These are phyloP conservation scores for Astropecten irregularis DNA, from an alignment of 53 echinoderm and acorn worm genomes.

Conservation along the genomic window DNA sequence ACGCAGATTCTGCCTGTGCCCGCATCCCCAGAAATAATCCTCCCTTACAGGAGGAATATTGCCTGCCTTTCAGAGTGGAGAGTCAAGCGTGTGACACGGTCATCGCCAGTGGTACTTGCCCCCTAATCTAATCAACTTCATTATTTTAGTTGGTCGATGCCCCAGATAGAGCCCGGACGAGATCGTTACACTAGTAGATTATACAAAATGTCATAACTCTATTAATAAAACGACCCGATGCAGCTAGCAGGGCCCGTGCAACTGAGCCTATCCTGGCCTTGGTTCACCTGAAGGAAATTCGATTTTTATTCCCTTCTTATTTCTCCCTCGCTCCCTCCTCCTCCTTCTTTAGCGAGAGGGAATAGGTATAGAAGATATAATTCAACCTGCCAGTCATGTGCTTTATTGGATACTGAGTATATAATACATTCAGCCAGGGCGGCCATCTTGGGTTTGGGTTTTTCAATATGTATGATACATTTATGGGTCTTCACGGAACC, in stretches of 20 bases:
- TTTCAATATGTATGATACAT: too few relatives aligned
- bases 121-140: slow-evolving; percentile 50
- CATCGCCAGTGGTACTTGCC: slow-evolving; percentile 4
- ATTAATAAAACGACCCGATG: background rate
- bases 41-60: background rate
- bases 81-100: too few relatives aligned
- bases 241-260: background rate
- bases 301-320: background rate
- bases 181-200: slow-evolving; percentile 39
- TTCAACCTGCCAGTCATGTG: too few relatives aligned
- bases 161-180: background rate
- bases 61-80: background rate
- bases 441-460: too few relatives aligned
- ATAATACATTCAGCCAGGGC: too few relatives aligned
- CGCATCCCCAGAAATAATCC: too few relatives aligned
- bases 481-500: too few relatives aligned
- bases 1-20: too few relatives aligned
- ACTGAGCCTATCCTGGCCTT: slow-evolving; percentile 27
- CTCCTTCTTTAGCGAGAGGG: too few relatives aligned
- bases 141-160: slow-evolving; percentile 60
- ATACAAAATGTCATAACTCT: slow-evolving; percentile 45
- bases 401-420: too few relatives aligned
- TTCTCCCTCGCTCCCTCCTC: too few relatives aligned
- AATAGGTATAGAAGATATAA: too few relatives aligned
- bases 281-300: slow-evolving; percentile 9